Base-by-base conservation (phyloP, 2,888 invertebrate genomes). In the Disparrhopalites patrizii region DNA sequence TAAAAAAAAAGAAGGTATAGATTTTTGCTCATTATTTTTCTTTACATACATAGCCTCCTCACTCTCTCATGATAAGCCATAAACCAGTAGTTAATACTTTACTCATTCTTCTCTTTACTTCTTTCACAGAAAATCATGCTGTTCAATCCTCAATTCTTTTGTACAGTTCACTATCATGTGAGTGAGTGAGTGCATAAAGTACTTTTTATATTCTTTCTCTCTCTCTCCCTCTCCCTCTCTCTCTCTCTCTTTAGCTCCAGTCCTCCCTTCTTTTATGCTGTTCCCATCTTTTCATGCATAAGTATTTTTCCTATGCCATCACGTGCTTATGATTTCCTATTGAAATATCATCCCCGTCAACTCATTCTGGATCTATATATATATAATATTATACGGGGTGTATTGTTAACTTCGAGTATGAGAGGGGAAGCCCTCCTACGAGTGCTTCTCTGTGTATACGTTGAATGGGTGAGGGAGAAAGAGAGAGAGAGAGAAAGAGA, bases 101-200 rank as follows among this genome's bases (percentile, higher is more conserved):
- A 25, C 58, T 58, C 58, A 58, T 58, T 58, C 58, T 58, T 58
- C 58, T n/a, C n/a, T 58, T 58, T 43, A 43, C 58, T 58, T 58
- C 58, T 58, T 58, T 58, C 58, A 58, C 43, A 58, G n/a, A n/a
- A 43, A 58, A 58, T 58, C 58, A 58, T 43, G 40, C 58, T 40
- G 57, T 38, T 57, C 57, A 38, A 25, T 57, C 36, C 43, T 58
- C 40, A 28, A 25, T 58, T 43, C 43, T 38, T 20, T 38, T 47
- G 47, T 47, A 47, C 3, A 47, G 7, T 23, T 13, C 10, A 23
- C 10, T 13, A 47, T 47, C 25, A 25, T 47, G 23, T 47, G n/a
- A n/a, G n/a, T n/a, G n/a, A n/a, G n/a, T n/a, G n/a, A n/a, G n/a
- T n/a, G n/a, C n/a, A n/a, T n/a, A n/a, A n/a, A n/a, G n/a, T n/a